phyloP scores from a whole-genome alignment of 2,888 invertebrate genomes.

The Morpho achilles region DNA sequence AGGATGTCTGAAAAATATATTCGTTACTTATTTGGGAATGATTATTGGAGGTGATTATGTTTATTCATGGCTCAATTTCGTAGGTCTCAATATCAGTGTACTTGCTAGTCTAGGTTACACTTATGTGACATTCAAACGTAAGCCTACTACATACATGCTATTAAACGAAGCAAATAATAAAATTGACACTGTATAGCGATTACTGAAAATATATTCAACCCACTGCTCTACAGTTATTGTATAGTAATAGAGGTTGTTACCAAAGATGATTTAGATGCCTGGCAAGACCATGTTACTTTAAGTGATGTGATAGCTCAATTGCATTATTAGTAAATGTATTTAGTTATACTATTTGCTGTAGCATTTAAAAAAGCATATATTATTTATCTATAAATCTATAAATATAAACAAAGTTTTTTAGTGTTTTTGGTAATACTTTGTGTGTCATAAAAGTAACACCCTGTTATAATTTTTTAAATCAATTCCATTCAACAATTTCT shows the following conservation, averaged over 20 bases:
- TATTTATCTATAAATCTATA: neutral
- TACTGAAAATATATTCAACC: conserved; percentile 37
- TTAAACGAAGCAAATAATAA: conserved; percentile 49
- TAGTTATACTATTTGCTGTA: neutral
- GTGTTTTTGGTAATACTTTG: no score
- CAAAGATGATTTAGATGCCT: conserved; percentile 44
- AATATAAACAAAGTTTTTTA: no score
- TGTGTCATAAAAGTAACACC: no score
- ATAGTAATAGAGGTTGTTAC: conserved; percentile 48
- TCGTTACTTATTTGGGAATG: conserved; percentile 99
- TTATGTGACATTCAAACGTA: conserved; percentile 89
- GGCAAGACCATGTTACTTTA: conserved; percentile 10
- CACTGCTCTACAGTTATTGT: conserved; percentile 42
- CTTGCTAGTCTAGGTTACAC: conserved; percentile 91
- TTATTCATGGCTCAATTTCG: conserved; percentile 95
- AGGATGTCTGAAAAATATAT: conserved; percentile 98
- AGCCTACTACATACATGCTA: conserved; percentile 60
- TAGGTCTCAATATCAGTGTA: conserved; percentile 97
- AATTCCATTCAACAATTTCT: no score
- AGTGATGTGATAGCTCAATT: conserved; percentile 11
- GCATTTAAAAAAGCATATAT: conserved; percentile 1
- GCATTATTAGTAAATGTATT: neutral
- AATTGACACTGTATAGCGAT: conserved; percentile 63
- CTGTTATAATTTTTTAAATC: no score
- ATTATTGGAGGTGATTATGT: conserved; percentile 98